These are phyloP conservation scores for Leptoclinus maculatus DNA, from an alignment of 2,797 vertebrate genomes.

Conservation along the genomic window DNA sequence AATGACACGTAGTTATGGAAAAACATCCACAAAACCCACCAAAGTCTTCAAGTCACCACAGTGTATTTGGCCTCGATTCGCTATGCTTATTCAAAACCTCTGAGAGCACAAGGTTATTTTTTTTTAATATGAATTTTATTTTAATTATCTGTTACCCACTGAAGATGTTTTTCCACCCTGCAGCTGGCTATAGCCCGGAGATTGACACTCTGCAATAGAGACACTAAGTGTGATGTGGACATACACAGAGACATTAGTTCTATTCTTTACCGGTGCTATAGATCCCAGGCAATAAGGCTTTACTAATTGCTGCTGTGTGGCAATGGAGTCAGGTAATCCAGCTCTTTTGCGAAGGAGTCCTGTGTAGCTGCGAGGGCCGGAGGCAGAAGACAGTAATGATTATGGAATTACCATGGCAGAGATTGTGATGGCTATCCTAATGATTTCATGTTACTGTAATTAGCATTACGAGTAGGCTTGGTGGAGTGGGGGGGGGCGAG, in stretches of 20 bases:
- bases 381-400: constrained; percentile 68
- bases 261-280: constrained; percentile 68
- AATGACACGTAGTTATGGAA: constrained; percentile 23
- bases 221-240: constrained; percentile 43
- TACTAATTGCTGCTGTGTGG: constrained; percentile 67
- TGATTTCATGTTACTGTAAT: constrained; percentile 80
- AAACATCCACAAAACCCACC: constrained; percentile 10
- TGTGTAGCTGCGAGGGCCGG: constrained; percentile 33
- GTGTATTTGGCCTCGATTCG: background rate
- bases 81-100: background rate
- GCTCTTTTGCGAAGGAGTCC: constrained; percentile 39
- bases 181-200: constrained; percentile 12
- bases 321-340: constrained; percentile 53
- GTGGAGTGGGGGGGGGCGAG: constrained; percentile 25
- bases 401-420: constrained; percentile 73
- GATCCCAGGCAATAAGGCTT: constrained; percentile 66
- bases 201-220: constrained; percentile 46
- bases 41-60: background rate
- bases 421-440: constrained; percentile 76
- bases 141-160: background rate
- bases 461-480: constrained; percentile 67
- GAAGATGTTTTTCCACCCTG: constrained; percentile 3
- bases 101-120: background rate
- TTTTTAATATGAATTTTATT: constrained; percentile 14
- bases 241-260: constrained; percentile 54